Evolutionary conservation across 2,888 invertebrate species (phyloP).

Genomic region (Microctonus aethiopoides): DNA sequence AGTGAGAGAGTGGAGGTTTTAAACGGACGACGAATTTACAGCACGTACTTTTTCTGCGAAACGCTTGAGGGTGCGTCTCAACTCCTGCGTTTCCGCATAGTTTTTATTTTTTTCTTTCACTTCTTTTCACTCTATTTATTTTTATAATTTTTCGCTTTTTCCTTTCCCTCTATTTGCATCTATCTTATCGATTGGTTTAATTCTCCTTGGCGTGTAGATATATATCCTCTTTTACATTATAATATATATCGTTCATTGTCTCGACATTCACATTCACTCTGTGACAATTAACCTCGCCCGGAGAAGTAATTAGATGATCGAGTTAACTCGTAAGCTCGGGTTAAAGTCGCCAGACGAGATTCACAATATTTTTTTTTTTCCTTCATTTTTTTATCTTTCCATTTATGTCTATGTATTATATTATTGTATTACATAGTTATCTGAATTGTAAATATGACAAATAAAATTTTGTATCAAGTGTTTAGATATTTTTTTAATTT

Average conservation of each 20-base stretch:
- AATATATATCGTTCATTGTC: constrained; percentile 29
- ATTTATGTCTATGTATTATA: neutral
- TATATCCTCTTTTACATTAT: constrained; percentile 15
- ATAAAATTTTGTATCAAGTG: no score
- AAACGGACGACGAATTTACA: constrained; percentile 47
- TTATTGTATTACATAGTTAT: neutral
- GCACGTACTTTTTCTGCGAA: constrained; percentile 44
- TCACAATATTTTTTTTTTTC: neutral
- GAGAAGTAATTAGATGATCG: constrained; percentile 62
- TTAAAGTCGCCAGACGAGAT: constrained; percentile 47
- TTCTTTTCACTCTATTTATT: constrained; percentile 21
- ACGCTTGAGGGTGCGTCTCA: constrained; percentile 24
- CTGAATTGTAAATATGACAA: neutral
- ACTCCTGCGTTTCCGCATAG: constrained; percentile 33
- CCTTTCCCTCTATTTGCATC: no score
- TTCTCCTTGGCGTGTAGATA: neutral
- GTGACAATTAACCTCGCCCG: constrained; percentile 61
- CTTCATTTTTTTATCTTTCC: neutral
- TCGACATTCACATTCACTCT: constrained; percentile 46
- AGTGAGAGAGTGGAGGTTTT: neutral
- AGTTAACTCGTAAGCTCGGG: constrained; percentile 60
- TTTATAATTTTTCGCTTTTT: constrained; percentile 15
- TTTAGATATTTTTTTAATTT: no score
- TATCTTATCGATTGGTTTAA: constrained; percentile 13
- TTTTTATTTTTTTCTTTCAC: constrained; percentile 28